These are phyloP conservation scores for Saguinus midas DNA, from an alignment of 2,113 vertebrate genomes.

Conservation along the genomic window DNA sequence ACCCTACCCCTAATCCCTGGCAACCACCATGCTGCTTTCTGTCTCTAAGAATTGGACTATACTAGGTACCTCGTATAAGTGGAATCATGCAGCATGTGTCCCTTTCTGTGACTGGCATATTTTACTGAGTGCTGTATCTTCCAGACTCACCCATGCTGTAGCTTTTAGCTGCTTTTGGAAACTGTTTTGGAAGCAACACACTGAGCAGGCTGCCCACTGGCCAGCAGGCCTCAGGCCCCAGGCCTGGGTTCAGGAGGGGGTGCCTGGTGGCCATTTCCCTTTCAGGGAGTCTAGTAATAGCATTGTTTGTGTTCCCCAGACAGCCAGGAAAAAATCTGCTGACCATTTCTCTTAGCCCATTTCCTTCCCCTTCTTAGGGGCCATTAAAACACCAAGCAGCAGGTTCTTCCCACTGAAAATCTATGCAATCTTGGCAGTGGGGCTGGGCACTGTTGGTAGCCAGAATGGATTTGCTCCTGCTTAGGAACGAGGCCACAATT, in stretches of 20 bases:
- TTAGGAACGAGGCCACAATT: constrained; percentile 9
- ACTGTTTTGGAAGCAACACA: neutral
- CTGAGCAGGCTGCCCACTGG: neutral
- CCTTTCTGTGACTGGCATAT: neutral
- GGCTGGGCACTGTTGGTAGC: neutral
- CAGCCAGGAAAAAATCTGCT: neutral
- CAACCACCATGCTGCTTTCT: neutral
- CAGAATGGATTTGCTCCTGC: neutral
- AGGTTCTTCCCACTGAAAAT: neutral
- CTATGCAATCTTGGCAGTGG: neutral
- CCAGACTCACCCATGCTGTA: neutral
- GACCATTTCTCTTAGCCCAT: neutral
- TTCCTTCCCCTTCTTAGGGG: neutral
- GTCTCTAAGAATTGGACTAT: neutral
- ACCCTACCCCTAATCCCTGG: neutral
- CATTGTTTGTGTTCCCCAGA: neutral
- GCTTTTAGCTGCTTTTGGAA: neutral
- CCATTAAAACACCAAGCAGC: constrained; percentile 1
- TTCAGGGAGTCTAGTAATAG: neutral
- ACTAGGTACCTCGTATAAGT: neutral
- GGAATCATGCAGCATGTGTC: neutral
- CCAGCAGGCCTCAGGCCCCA: neutral
- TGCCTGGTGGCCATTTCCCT: neutral
- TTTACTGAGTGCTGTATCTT: neutral
- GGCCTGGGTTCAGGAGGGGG: neutral